phyloP scores from a whole-genome alignment of 2,797 vertebrate genomes.

The Aratinga solstitialis region DNA sequence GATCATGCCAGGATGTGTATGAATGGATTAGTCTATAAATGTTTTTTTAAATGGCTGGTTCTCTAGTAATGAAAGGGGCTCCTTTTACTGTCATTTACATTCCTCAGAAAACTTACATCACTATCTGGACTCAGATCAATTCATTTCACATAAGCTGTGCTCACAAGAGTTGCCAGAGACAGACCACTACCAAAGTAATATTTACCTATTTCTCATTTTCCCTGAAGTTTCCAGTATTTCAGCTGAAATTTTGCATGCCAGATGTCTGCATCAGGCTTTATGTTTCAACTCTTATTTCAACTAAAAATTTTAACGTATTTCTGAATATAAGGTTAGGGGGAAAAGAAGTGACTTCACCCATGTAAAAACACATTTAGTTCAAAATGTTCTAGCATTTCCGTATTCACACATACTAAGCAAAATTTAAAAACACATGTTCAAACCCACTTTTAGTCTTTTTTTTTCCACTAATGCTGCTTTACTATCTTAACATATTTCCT shows the following conservation, averaged over 20 bases:
- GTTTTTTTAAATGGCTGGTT: neutral
- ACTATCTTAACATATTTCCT: neutral
- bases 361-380: neutral
- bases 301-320: constrained; percentile 5
- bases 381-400: neutral
- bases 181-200: neutral
- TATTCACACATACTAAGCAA: neutral
- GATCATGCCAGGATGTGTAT: neutral
- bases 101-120: neutral
- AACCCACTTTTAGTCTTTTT: neutral
- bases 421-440: neutral
- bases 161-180: neutral
- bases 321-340: neutral
- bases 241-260: neutral
- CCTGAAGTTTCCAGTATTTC: neutral
- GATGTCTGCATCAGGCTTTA: neutral
- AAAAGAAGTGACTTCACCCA: neutral
- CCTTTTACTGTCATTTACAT: neutral
- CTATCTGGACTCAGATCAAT: neutral
- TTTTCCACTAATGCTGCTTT: neutral
- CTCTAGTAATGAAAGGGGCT: neutral
- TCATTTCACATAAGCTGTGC: neutral
- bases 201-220: neutral
- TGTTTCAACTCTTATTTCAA: neutral
- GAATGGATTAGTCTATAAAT: neutral